A percentile compares a stretch with the other conserved stretches of the same genome.
These are phyloP conservation scores for Tarsius wallacei DNA, from an alignment of 2,797 vertebrate genomes.

Conservation along the genomic window DNA sequence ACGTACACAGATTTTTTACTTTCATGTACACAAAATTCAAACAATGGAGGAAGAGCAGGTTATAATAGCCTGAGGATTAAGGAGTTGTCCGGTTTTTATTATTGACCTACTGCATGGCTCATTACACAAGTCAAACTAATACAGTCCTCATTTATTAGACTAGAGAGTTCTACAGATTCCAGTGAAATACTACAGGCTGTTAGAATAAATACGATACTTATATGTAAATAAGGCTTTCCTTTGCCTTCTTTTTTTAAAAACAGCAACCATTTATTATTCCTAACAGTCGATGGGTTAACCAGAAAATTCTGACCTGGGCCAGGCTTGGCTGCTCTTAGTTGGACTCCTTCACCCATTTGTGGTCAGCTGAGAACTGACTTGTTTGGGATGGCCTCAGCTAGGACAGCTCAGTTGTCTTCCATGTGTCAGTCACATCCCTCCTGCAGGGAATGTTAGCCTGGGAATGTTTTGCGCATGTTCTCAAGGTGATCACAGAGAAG, in stretches of 20 bases:
- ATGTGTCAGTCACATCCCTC: background rate
- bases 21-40: conserved; percentile 55
- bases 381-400: background rate
- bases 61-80: background rate
- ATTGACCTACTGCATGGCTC: background rate
- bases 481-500: background rate
- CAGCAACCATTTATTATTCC: background rate
- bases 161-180: background rate
- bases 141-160: background rate
- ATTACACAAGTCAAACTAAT: conserved; percentile 1
- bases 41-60: background rate
- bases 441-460: background rate
- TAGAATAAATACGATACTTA: background rate
- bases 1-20: background rate
- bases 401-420: background rate
- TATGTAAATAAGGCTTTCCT: background rate
- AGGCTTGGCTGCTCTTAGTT: background rate
- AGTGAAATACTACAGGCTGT: background rate
- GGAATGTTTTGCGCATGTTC: background rate
- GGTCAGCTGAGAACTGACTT: background rate
- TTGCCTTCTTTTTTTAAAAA: background rate
- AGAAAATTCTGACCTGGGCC: background rate
- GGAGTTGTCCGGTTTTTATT: background rate
- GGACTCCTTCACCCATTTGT: background rate
- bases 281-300: background rate